Base-by-base conservation (phyloP, 2,797 vertebrate genomes). In the Rhinophrynus dorsalis region DNA sequence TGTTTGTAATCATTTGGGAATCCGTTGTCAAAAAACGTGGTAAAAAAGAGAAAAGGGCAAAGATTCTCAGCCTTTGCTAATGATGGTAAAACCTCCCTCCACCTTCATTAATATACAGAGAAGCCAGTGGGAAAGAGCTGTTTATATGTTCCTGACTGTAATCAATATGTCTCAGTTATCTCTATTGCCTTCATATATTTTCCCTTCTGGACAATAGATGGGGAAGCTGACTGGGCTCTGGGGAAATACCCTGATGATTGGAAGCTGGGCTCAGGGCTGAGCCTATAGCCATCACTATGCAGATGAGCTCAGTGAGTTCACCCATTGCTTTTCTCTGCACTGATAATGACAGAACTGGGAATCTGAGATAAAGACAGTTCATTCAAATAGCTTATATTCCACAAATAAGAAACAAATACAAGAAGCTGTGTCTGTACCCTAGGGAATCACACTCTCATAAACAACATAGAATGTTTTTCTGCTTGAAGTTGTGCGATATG, bases 81-180 rank as follows among this genome's bases (percentile, higher is more conserved):
- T 0, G 26, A 74, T 81, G 73, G 67, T 78, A 82, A 81, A 74
- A 76, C 40, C 1, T 37, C 81, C 75, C 70, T 3, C 6, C 27
- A 63, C 74, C 51, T 23, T 68, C 0, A 0, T 77, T 77, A 4
- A 68, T 42, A 79, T 38, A 47, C 64, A 40, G 47, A 20, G 11
- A 32, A 2, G 56, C 76, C 76, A 77, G 61, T 75, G 56, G 80
- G 68, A 82, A 74, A 56, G 40, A 35, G 47, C 72, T 75, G 80
- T 77, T 81, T 75, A 75, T 69, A 75, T 72, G 74, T 78, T 65
- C 59, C 75, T 44, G 74, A 77, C 78, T 75, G 66, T 59, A 71
- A 75, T 77, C 21, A 10, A 21, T 61, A 55, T 0, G 48, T 60
- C 44, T 20, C 18, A 56, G 54, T 71, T 40, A 68, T 38, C 45